Percentiles rank a stretch among this genome's conserved stretches.
Conservation (phyloP, 2,797 vertebrate species). For the Chrosomus eos region DNA sequence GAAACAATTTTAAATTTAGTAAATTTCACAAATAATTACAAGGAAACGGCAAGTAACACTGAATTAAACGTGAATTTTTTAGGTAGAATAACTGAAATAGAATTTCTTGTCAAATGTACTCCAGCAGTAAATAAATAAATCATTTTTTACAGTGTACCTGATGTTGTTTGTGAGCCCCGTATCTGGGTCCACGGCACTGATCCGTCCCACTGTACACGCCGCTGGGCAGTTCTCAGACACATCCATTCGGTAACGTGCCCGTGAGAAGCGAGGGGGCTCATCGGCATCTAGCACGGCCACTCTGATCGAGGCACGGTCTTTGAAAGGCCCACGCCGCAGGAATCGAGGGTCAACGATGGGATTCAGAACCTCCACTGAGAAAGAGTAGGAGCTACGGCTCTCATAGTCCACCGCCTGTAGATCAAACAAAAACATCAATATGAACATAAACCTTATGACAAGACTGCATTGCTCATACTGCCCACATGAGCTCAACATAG, state of each 20-base stretch:
- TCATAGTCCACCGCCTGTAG: constrained; percentile 86
- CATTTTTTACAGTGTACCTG: constrained; percentile 73
- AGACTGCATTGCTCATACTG: neutral
- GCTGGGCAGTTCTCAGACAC: constrained; percentile 88
- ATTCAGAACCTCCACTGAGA: constrained; percentile 90
- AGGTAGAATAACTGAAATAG: neutral
- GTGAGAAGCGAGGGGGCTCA: constrained; percentile 87
- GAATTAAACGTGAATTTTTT: neutral
- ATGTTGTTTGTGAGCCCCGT: constrained; percentile 85
- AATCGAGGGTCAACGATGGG: constrained; percentile 89
- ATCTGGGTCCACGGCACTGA: constrained; percentile 87
- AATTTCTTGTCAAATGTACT: neutral
- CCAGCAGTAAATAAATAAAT: neutral
- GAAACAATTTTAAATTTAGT: neutral
- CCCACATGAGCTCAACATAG: neutral
- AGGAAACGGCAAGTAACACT: neutral
- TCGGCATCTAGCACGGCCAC: constrained; percentile 87
- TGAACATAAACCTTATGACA: neutral
- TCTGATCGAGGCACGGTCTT: constrained; percentile 85
- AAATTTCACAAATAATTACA: neutral
- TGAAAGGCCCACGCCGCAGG: constrained; percentile 88
- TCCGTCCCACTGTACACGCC: constrained; percentile 82
- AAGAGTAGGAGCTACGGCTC: constrained; percentile 84
- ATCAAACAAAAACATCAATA: neutral
- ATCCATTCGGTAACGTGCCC: constrained; percentile 81